A percentile compares a stretch with the other conserved stretches of the same genome.
These are phyloP conservation scores for Sericinus montela DNA, from an alignment of 2,888 invertebrate species.

Conservation along the genomic window DNA sequence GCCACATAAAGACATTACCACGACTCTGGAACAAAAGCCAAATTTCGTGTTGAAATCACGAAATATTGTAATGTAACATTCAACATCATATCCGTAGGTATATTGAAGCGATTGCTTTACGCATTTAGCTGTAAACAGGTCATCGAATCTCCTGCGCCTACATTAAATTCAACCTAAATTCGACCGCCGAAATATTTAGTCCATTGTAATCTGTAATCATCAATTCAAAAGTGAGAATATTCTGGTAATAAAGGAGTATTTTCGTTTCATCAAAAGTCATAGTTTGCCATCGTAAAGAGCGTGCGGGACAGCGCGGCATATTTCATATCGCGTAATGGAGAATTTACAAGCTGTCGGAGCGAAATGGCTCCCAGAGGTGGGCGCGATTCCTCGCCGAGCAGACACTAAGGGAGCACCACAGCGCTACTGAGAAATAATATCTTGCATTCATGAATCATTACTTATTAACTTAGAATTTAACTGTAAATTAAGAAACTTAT, in stretches of 20 bases:
- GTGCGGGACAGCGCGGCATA: constrained; percentile 57
- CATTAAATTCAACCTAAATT: constrained; percentile 29
- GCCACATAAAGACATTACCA: constrained; percentile 64
- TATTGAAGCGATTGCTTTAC: constrained; percentile 38
- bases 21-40: constrained; percentile 65
- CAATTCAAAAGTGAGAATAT: constrained; percentile 5
- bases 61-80: constrained; percentile 61
- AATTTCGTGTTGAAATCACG: constrained; percentile 65
- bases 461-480: too few relatives aligned
- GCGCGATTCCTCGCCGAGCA: constrained; percentile 43
- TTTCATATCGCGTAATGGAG: constrained; percentile 79
- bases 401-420: constrained; percentile 31
- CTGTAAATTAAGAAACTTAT: too few relatives aligned
- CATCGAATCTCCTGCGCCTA: constrained; percentile 38
- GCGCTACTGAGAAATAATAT: constrained; percentile 32
- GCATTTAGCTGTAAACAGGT: constrained; percentile 39
- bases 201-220: constrained; percentile 13
- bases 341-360: constrained; percentile 78
- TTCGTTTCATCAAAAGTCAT: constrained; percentile 21
- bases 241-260: constrained; percentile 15
- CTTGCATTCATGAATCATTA: not conserved
- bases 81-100: constrained; percentile 50
- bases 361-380: constrained; percentile 76
- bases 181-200: constrained; percentile 15
- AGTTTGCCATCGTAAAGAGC: constrained; percentile 49